A percentile compares a stretch with the other conserved stretches of the same genome.
Conservation (phyloP, 2,888 invertebrate genomes). For the Coecobrya sp. region DNA sequence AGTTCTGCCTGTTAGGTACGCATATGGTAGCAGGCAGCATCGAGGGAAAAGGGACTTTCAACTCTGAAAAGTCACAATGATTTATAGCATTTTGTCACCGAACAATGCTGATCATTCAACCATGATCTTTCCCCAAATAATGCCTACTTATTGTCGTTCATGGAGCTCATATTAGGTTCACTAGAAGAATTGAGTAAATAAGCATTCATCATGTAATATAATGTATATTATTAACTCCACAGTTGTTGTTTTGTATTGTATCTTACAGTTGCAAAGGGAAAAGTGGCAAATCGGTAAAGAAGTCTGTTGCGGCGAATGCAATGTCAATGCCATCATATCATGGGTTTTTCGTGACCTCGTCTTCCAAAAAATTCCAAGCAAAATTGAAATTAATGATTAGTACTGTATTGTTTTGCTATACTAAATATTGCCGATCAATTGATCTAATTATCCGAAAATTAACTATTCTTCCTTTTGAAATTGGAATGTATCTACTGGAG, state of each 20-base stretch:
- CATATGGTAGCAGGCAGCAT: neutral
- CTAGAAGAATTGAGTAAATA: constrained; percentile 38
- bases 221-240: constrained; percentile 42
- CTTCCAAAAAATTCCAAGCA: too few relatives aligned
- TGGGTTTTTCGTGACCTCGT: neutral
- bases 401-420: neutral
- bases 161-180: constrained; percentile 1
- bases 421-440: too few relatives aligned
- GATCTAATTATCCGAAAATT: too few relatives aligned
- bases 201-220: constrained; percentile 41
- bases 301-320: neutral
- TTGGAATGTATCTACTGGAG: too few relatives aligned
- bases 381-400: neutral
- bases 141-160: constrained; percentile 52
- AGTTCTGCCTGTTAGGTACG: neutral
- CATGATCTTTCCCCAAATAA: constrained; percentile 67
- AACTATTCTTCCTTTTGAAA: too few relatives aligned
- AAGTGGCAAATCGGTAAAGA: neutral
- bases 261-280: neutral
- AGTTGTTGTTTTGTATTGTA: neutral
- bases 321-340: neutral
- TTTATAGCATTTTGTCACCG: constrained; percentile 78
- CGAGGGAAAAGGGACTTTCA: constrained; percentile 46
- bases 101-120: constrained; percentile 76
- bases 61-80: constrained; percentile 68